Conservation (phyloP, 2,888 invertebrate genomes). For the Dicyrtomina minuta region DNA sequence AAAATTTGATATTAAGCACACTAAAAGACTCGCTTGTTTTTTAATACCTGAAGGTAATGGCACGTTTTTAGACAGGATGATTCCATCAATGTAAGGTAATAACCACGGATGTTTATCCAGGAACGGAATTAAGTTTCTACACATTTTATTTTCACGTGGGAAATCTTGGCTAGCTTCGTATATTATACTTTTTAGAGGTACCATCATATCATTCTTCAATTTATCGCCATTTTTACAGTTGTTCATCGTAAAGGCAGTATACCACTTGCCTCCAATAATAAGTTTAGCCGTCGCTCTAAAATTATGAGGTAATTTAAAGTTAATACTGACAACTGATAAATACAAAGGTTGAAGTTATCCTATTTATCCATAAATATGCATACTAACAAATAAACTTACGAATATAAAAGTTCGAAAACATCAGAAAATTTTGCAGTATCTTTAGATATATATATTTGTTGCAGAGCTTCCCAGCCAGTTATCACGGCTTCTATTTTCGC, state of each 20-base stretch:
- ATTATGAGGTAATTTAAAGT: not conserved
- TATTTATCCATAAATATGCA: no score
- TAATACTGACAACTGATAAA: not conserved
- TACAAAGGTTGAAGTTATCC: no score
- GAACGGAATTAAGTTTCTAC: not conserved
- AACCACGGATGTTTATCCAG: slow-evolving; percentile 18
- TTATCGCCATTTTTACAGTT: slow-evolving; percentile 9
- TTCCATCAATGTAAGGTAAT: slow-evolving; percentile 5
- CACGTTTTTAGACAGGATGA: no score
- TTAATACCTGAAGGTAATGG: no score
- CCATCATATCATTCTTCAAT: not conserved
- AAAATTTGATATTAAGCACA: no score
- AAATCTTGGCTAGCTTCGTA: not conserved
- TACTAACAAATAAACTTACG: not conserved
- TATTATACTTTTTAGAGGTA: not conserved
- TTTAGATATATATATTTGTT: not conserved
- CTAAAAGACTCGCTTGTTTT: no score
- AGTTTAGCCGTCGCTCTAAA: slow-evolving; percentile 7
- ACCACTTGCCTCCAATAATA: slow-evolving; percentile 13
- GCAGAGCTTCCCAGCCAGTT: not conserved
- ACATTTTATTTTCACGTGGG: not conserved
- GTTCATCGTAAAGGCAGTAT: slow-evolving; percentile 2
- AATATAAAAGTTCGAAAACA: not conserved
- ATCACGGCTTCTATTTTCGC: not conserved
- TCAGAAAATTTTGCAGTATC: not conserved